Conservation (phyloP, 2,113 vertebrate genomes). For the Eurystomus gularis region DNA sequence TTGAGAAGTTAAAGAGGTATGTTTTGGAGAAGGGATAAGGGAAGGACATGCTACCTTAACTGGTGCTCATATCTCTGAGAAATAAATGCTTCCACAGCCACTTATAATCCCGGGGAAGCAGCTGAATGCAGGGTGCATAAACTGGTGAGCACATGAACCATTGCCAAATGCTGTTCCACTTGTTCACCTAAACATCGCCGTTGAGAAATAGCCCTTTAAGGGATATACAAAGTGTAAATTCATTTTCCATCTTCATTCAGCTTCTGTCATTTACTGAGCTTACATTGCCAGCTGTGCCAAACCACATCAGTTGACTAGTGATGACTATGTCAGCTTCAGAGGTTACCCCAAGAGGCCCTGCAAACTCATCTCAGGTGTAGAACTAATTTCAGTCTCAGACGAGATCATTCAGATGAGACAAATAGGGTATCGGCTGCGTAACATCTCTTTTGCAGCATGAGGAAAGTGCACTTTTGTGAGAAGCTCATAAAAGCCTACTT, state of each 20-base stretch:
- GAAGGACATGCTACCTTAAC: not conserved
- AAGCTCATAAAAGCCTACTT: not conserved
- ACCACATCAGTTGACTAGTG: not conserved
- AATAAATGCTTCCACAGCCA: not conserved
- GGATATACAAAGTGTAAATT: slow-evolving; percentile 64
- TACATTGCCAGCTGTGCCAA: slow-evolving; percentile 42
- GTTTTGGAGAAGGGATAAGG: not conserved
- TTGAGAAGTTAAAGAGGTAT: not conserved
- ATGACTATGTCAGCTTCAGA: not conserved
- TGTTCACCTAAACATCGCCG: slow-evolving; percentile 60
- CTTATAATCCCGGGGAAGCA: not conserved
- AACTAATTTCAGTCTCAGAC: not conserved
- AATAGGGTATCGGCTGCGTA: not conserved
- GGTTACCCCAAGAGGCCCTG: not conserved
- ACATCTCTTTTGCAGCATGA: not conserved
- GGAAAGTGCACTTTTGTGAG: not conserved
- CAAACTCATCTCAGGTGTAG: not conserved
- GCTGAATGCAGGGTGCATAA: slow-evolving; percentile 10
- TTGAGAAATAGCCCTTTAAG: slow-evolving; percentile 67
- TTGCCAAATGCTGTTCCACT: slow-evolving; percentile 55
- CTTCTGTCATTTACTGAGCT: slow-evolving; percentile 51
- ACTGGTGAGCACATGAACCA: not conserved
- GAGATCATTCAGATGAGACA: not conserved
- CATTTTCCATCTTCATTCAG: slow-evolving; percentile 58
- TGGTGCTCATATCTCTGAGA: not conserved